Conservation (phyloP, 2,888 invertebrate species). For the Xanthostigma xanthostigma region DNA sequence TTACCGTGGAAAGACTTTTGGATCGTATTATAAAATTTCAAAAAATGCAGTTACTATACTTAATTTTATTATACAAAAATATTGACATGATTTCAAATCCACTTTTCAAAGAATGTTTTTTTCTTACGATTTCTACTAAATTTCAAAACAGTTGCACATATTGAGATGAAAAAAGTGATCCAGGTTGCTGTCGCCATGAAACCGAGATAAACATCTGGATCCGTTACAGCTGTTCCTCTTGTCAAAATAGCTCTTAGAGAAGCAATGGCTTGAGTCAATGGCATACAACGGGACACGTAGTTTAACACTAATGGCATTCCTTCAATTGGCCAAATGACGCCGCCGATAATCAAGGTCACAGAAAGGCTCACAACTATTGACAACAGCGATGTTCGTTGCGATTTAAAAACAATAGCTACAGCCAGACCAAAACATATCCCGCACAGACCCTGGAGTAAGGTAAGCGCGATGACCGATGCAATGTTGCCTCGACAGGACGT, state of each 20-base stretch:
- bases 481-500: conserved; percentile 83
- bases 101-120: too few relatives aligned
- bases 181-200: conserved; percentile 73
- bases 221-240: conserved; percentile 69
- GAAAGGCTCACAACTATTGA: conserved; percentile 88
- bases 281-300: conserved; percentile 70
- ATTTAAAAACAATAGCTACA: conserved; percentile 80
- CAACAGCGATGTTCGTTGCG: conserved; percentile 87
- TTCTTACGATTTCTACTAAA: conserved; percentile 54
- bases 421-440: conserved; percentile 96
- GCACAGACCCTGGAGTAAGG: conserved; percentile 79
- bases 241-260: conserved; percentile 75
- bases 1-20: too few relatives aligned
- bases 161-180: conserved; percentile 68
- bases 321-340: conserved; percentile 94
- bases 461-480: conserved; percentile 67
- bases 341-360: conserved; percentile 80
- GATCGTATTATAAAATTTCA: too few relatives aligned
- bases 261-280: conserved; percentile 85
- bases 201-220: conserved; percentile 75
- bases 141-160: conserved; percentile 65
- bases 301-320: conserved; percentile 76
- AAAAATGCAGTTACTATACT: too few relatives aligned
- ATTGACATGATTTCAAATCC: too few relatives aligned
- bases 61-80: too few relatives aligned